phyloP scores from a whole-genome alignment of 2,113 vertebrate genomes.

The Salvelinus sp. region DNA sequence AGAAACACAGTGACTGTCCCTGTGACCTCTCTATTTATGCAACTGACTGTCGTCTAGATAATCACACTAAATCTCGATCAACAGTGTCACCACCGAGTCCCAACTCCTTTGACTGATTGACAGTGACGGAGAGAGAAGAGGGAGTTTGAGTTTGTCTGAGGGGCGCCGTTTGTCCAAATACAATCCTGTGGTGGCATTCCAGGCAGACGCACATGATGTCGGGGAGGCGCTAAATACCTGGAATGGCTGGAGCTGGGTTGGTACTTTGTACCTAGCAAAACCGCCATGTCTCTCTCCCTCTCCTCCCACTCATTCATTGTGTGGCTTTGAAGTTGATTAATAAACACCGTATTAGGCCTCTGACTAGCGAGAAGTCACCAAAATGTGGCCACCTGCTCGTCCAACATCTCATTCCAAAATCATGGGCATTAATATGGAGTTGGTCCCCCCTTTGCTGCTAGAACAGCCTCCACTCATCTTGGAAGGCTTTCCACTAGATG shows the following conservation, averaged over 20 bases:
- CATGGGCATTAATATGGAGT: too few species aligned
- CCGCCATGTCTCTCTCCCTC: neutral
- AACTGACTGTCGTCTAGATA: neutral
- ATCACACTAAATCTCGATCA: neutral
- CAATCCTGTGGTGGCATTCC: neutral
- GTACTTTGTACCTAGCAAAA: slow-evolving; percentile 1
- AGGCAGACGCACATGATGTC: slow-evolving; percentile 2
- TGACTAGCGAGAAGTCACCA: neutral
- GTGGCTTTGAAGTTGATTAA: slow-evolving; percentile 2
- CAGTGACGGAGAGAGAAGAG: too few species aligned
- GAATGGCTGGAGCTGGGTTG: neutral
- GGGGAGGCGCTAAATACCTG: slow-evolving; percentile 8
- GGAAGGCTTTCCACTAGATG: too few species aligned
- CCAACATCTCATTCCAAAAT: too few species aligned
- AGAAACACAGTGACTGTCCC: slow-evolving; percentile 32
- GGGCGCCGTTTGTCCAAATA: neutral
- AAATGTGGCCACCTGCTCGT: neutral
- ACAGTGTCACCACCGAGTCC: neutral
- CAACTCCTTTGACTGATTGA: neutral
- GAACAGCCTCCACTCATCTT: too few species aligned
- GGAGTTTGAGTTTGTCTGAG: neutral
- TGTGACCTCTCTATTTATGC: neutral
- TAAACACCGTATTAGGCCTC: slow-evolving; percentile 29
- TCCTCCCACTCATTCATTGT: neutral
- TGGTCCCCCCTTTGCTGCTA: too few species aligned